Base-by-base conservation (phyloP, 2,797 vertebrate genomes). In the Psittacula derbiana region DNA sequence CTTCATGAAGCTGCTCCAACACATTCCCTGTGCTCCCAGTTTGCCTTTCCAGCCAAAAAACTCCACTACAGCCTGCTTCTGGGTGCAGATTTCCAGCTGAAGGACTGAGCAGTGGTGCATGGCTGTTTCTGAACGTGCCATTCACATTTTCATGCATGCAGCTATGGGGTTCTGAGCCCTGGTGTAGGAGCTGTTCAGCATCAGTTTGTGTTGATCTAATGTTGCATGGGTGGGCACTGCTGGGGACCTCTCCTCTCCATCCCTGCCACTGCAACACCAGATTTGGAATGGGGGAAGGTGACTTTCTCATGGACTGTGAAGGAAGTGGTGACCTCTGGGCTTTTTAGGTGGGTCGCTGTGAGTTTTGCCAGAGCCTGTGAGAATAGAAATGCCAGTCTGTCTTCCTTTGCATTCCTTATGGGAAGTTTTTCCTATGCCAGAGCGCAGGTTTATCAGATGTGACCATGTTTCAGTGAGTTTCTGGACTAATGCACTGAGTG, bases 401-500 rank as follows among this genome's bases (percentile, higher is more conserved):
- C 30, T 70, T 82, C 53, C 12, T 71, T 74, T 46, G 44, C 43
- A 15, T 50, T 84, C 33, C 74, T 74, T 58, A n/a, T 16, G 61
- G 72, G 83, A 92, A 76, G 76, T 40, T 88, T 85, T 61, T 69
- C 71, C 61, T 88, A 50, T 92, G 90, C 57, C 60, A 41, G 72
- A 92, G 52, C 43, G 55, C 19, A 36, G 33, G 16, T 91, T 88
- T 91, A 25, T 80, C 72, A 33, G 58, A 49, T 31, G 53, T 16
- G 69, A 65, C 75, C 38, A 4, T 2, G 2, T 95, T 95, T 95
- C 81, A 95, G 87, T 88, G 82, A 92, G 72, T 94, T 90, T 95
- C 95, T 97, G 96, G 92, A 70, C 86, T 95, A 83, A 94, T 27
- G 57, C 64, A 81, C 70, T 21, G 27, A 58, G 60, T 72, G 78